Percentiles rank a stretch among this genome's conserved stretches.
Evolutionary conservation across 2,888 invertebrate species (phyloP).

Genomic region (Caenorhabditis becei): DNA sequence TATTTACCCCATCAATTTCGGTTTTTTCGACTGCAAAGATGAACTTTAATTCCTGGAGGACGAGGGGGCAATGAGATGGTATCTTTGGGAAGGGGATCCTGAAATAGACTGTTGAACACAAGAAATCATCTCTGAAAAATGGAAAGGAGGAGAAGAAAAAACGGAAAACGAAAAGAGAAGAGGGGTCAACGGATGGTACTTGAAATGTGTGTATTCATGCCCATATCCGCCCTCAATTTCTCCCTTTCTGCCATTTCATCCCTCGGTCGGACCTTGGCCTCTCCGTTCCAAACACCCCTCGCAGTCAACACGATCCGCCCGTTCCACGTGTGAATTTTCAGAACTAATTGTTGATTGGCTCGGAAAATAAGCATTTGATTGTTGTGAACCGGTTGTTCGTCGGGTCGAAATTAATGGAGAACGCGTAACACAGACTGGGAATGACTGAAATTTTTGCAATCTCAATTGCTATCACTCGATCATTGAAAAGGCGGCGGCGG

Average conservation of each 20-base stretch:
- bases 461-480: neutral
- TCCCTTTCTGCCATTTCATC: neutral
- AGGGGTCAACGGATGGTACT: neutral
- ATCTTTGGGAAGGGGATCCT: neutral
- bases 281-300: neutral
- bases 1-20: slow-evolving; percentile 10
- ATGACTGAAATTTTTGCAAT: neutral
- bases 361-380: neutral
- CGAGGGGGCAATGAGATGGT: neutral
- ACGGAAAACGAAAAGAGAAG: neutral
- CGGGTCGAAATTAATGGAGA: neutral
- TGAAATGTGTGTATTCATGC: neutral
- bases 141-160: neutral
- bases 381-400: neutral
- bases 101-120: too few relatives aligned
- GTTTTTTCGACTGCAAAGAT: slow-evolving; percentile 8
- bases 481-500: neutral
- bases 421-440: neutral
- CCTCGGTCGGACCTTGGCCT: neutral
- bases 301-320: neutral
- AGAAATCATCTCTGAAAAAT: too few relatives aligned
- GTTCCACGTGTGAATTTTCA: neutral
- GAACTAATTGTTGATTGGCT: neutral
- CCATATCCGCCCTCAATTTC: neutral
- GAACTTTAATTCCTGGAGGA: slow-evolving; percentile 8